A percentile compares a stretch with the other conserved stretches of the same genome.
Conservation (phyloP, 2,888 invertebrate species). For the Chymomyza caudatula region DNA sequence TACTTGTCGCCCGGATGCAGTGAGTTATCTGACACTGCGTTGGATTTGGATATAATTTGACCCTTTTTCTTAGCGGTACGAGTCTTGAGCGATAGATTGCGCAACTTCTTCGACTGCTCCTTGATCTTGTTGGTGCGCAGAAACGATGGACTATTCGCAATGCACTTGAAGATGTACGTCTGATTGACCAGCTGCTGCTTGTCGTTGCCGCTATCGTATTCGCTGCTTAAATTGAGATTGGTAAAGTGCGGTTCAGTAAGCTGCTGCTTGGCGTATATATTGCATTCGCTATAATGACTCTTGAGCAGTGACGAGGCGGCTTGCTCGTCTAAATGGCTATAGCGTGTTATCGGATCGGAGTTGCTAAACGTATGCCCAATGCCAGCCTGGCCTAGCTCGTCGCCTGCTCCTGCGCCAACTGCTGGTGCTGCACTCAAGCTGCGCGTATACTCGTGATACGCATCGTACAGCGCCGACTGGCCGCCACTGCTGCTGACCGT, state of each 20-base stretch:
- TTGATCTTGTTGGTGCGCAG: constrained; percentile 77
- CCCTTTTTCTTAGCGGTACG: constrained; percentile 75
- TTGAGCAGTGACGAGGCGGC: constrained; percentile 61
- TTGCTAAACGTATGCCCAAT: constrained; percentile 67
- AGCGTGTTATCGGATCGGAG: constrained; percentile 65
- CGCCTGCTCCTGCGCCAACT: constrained; percentile 13
- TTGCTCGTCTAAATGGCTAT: constrained; percentile 53
- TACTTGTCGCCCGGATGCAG: constrained; percentile 77
- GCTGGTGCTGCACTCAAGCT: constrained; percentile 59
- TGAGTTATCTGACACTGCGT: constrained; percentile 77
- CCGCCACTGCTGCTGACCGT: constrained; percentile 52
- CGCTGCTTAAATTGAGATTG: constrained; percentile 62
- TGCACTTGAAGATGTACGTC: constrained; percentile 78
- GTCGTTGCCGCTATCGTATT: constrained; percentile 64
- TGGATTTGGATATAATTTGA: constrained; percentile 76
- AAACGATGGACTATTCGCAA: constrained; percentile 77
- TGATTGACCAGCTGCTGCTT: constrained; percentile 76
- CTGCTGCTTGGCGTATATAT: constrained; percentile 72
- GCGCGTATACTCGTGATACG: constrained; percentile 61
- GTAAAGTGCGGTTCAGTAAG: constrained; percentile 65
- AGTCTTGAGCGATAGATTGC: constrained; percentile 76
- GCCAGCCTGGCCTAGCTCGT: constrained; percentile 9
- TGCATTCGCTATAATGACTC: constrained; percentile 76
- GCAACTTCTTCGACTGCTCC: constrained; percentile 76
- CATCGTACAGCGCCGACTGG: constrained; percentile 65